Base-by-base conservation (phyloP, 2,113 vertebrate species). In the Chaetodon auriga region DNA sequence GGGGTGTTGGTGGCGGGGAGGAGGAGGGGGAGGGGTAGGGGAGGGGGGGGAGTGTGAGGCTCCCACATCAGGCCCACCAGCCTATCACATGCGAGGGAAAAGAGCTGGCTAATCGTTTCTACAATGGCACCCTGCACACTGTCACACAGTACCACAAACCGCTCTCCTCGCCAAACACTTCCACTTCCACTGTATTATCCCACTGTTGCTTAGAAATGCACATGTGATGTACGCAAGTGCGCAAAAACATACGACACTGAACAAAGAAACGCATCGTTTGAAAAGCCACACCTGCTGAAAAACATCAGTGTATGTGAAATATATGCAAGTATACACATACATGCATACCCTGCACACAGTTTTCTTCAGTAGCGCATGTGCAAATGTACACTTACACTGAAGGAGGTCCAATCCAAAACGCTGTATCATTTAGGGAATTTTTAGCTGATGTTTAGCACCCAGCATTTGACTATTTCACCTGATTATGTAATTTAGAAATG, bases 51-150 rank as follows among this genome's bases (percentile, higher is more conserved):
- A 57, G 80, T 71, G 85, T 35, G 87, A 86, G 83, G 91, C 92
- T 95, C 94, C 90, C 93, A 94, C 91, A 94, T 93, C 93, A 92
- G 92, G 85, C 90, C 82, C 88, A 82, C 62, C 85, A 92, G 92
- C 93, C 93, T 90, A 95, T 95, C 91, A 93, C 93, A 91, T 88
- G 93, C 78, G 21, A 87, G 87, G 65, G 77, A 91, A 95, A 94
- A 95, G 87, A 92, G 94, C 92, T 93, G 91, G 94, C 93, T 95
- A 94, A 94, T 94, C 92, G 91, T 92, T 95, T 94, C 92, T 93
- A 90, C 93, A 92, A 90, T 93, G 90, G 94, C 93, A 94, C 88
- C 86, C 92, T 78, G 84, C 89, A 87, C 85, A 88, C 89, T 92
- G 91, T 93, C 91, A 91, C 89, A 91, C 90, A 87, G 82, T 23